These are phyloP conservation scores for Pelecanus crispus DNA, from an alignment of 2,113 vertebrate genomes.

Conservation along the genomic window DNA sequence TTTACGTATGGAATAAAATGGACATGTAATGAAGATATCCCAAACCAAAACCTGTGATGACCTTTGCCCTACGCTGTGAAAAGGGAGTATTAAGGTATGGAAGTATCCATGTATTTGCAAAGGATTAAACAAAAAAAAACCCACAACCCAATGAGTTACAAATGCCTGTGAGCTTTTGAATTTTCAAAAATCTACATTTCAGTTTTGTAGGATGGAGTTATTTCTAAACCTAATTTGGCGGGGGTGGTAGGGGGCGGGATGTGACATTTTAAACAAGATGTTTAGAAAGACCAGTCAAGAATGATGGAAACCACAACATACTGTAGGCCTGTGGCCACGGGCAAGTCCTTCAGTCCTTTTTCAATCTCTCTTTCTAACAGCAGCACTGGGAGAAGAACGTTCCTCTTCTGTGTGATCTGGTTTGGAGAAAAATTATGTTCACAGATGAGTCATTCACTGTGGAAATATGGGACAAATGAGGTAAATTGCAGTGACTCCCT, in stretches of 20 bases:
- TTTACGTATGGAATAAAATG: background rate
- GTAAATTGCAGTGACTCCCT: background rate
- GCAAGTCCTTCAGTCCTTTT: background rate
- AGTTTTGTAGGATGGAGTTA: background rate
- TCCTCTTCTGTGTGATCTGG: background rate
- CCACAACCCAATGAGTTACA: background rate
- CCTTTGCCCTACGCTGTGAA: background rate
- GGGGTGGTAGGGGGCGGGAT: too few species aligned
- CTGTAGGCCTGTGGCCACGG: background rate
- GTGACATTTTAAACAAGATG: background rate
- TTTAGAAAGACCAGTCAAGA: background rate
- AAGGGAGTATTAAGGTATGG: background rate
- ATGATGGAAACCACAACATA: background rate
- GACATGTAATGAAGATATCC: background rate
- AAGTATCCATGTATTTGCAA: background rate
- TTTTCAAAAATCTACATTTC: background rate
- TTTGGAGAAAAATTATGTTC: background rate
- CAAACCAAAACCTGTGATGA: background rate
- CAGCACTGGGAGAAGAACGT: background rate
- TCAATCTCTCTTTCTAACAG: background rate
- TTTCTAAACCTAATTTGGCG: background rate
- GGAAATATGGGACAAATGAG: background rate
- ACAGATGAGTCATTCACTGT: background rate
- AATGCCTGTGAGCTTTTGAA: background rate
- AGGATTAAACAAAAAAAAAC: background rate